Percentiles rank a stretch among this genome's conserved stretches.
phyloP scores from a whole-genome alignment of 1,140 invertebrate species.

The Megalopta genalis region DNA sequence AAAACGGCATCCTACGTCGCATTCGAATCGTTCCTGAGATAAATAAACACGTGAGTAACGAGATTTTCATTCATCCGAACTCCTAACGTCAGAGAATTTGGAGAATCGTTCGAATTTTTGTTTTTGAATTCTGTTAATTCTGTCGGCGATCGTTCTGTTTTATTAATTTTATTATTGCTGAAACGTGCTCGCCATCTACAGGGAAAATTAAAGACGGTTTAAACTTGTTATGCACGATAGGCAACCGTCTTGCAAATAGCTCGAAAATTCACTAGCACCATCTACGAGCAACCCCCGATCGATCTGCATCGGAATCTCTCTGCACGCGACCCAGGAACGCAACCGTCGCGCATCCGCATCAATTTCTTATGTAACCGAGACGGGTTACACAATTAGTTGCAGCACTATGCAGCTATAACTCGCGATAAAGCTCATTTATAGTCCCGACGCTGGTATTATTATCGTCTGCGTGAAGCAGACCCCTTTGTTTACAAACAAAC shows the following conservation, averaged over 20 bases:
- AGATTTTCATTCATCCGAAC: background rate
- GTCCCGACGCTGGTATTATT: background rate
- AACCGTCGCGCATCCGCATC: slow-evolving; percentile 1
- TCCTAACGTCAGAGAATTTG: no score
- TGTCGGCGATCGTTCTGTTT: no score
- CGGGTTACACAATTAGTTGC: slow-evolving; percentile 27
- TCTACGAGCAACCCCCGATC: background rate
- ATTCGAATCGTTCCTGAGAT: background rate
- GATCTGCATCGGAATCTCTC: background rate
- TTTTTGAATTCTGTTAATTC: no score
- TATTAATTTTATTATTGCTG: no score
- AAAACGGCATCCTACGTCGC: background rate
- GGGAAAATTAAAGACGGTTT: no score
- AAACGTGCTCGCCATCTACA: no score
- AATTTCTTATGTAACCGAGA: slow-evolving; percentile 29
- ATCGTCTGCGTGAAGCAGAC: slow-evolving; percentile 4
- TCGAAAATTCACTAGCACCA: background rate
- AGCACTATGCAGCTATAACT: slow-evolving; percentile 8
- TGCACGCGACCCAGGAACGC: background rate
- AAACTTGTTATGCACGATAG: background rate
- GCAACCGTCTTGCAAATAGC: background rate
- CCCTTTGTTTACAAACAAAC: slow-evolving; percentile 57
- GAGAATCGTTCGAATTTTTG: no score
- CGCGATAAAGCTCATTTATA: slow-evolving; percentile 28
- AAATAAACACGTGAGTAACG: slow-evolving; percentile 34